These are phyloP conservation scores for Coleophora flavipennella DNA, from an alignment of 2,888 invertebrate species.

Conservation along the genomic window DNA sequence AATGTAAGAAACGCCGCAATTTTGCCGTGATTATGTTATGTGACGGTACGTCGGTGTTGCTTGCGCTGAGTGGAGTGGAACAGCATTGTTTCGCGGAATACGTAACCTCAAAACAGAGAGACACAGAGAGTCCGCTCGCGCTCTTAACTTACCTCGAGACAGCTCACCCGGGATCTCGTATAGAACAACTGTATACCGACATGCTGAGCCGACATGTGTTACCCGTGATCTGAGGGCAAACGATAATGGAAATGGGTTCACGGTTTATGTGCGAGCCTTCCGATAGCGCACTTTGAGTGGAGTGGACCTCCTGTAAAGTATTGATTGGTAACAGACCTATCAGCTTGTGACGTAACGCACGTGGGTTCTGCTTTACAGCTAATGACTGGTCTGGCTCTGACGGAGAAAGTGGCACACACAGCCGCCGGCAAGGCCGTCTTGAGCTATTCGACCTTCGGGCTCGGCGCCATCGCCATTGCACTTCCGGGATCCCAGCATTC, in stretches of 20 bases:
- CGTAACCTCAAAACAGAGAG: slow-evolving; percentile 16
- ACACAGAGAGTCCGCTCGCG: no score
- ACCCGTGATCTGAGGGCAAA: no score
- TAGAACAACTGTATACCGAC: no score
- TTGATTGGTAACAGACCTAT: no score
- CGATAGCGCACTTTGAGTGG: no score
- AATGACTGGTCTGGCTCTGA: slow-evolving; percentile 21
- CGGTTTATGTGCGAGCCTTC: no score
- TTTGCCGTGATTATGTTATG: slow-evolving; percentile 57
- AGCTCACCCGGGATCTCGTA: no score
- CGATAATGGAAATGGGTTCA: no score
- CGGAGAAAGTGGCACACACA: slow-evolving; percentile 63
- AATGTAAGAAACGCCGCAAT: slow-evolving; percentile 45
- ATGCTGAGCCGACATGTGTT: no score
- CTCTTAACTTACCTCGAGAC: no score
- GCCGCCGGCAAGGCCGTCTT: slow-evolving; percentile 58
- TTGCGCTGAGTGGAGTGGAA: slow-evolving; percentile 10
- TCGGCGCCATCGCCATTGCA: slow-evolving; percentile 16
- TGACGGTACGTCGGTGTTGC: slow-evolving; percentile 48
- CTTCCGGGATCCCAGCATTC: slow-evolving; percentile 43
- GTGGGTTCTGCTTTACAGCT: slow-evolving; percentile 34
- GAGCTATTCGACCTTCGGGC: slow-evolving; percentile 54
- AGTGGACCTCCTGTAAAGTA: no score
- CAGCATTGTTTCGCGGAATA: slow-evolving; percentile 44
- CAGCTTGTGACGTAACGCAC: slow-evolving; percentile 27